Base-by-base conservation (phyloP, 1,140 invertebrate species). In the Centruroides sculpturatus region DNA sequence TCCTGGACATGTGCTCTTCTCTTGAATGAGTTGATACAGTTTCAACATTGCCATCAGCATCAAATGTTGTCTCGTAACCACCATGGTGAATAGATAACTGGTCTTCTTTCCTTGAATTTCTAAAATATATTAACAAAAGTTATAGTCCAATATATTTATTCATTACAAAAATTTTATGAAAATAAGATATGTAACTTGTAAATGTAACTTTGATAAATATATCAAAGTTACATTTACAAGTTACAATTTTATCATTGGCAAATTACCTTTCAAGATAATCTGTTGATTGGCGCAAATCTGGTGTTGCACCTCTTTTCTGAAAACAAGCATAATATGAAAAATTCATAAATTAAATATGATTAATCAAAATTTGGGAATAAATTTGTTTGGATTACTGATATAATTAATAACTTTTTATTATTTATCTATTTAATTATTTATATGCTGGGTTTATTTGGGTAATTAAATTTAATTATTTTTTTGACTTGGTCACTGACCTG, bases 11-110 rank as follows among this genome's bases (percentile, higher is more conserved):
- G 74, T 82, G 69, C 77, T 83, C 69, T 75, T 83, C 74, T 79
- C 83, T 62, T 76, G 82, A 82, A 63, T 72, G 74, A 23, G 74
- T 74, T 3, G 73, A 75, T 9, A 74, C 64, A 9, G 84, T 86
- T 71, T 92, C 87, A 57, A 89, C 84, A 74, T 90, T 90, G 36
- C 85, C 85, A 63, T 87, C 85, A 57, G 85, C 76, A 74, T 89
- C 86, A 72, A 87, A 87, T 3, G 85, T 87, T 5, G 85, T 88
- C 71, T 88, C 86, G 64, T 67, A 65, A 41, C 59, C 60, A 41
- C 63, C 60, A 49, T 59, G 56, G n/a, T 59, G 56, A 46, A 55
- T 53, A 12, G 60, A 59, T 11, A 62, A 13, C 2, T 62, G 48
- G 5, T 62, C 58, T 11, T 62, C 60, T 41, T 41, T 41, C 23